Conservation (phyloP, 2,113 vertebrate genomes). For the Okapia johnstoni region DNA sequence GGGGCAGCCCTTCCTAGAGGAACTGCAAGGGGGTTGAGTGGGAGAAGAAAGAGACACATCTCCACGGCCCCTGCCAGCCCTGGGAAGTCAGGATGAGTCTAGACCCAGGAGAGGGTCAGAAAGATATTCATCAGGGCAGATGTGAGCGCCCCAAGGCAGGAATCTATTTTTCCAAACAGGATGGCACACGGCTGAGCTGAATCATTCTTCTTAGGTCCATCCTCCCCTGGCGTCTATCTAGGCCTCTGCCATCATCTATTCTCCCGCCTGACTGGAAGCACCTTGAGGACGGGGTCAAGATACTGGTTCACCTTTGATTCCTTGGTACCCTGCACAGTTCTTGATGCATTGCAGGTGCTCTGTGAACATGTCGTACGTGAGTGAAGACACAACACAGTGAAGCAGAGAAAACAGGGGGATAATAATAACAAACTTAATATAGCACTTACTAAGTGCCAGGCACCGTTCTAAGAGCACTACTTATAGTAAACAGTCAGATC, state of each 20-base stretch:
- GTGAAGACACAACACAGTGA: background rate
- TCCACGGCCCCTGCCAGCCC: background rate
- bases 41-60: background rate
- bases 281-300: background rate
- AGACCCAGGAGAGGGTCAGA: background rate
- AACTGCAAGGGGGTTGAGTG: background rate
- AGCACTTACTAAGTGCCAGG: background rate
- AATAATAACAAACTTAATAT: background rate
- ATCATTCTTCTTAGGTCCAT: background rate
- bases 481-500: background rate
- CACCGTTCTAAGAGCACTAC: background rate
- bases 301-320: background rate
- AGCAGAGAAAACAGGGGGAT: background rate
- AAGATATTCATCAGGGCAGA: background rate
- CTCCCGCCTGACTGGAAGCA: background rate
- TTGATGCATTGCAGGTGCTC: background rate
- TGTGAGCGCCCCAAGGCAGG: background rate
- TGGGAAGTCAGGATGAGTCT: background rate
- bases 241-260: background rate
- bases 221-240: background rate
- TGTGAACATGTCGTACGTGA: background rate
- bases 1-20: background rate
- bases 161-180: background rate
- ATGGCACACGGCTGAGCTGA: background rate
- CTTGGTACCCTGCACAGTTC: background rate